Evolutionary conservation across 1,140 invertebrate species (phyloP).

Genomic region (Mya arenaria): DNA sequence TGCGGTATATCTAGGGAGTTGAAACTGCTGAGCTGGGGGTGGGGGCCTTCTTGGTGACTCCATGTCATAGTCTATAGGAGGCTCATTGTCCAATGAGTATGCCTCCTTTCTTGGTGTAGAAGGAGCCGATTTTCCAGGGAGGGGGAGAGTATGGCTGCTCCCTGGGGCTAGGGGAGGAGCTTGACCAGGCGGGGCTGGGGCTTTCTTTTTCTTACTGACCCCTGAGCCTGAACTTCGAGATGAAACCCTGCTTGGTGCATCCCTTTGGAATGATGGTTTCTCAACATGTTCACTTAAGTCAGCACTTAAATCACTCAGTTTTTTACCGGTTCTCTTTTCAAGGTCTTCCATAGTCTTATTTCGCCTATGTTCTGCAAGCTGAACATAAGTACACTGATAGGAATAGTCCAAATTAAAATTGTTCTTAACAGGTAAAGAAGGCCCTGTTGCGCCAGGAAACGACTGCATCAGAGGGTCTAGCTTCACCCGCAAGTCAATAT

Average conservation of each 20-base stretch:
- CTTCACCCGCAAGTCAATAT: constrained; percentile 62
- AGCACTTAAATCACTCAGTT: constrained; percentile 57
- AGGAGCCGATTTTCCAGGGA: constrained; percentile 18
- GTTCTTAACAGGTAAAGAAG: constrained; percentile 69
- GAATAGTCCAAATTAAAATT: constrained; percentile 68
- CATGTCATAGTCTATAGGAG: constrained; percentile 67
- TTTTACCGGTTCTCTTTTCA: constrained; percentile 63
- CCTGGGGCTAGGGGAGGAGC: constrained; percentile 12
- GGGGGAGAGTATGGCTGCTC: neutral
- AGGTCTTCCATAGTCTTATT: constrained; percentile 59
- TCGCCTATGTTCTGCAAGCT: constrained; percentile 66
- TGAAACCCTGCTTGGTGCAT: constrained; percentile 14
- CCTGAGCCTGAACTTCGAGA: constrained; percentile 59
- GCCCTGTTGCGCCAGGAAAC: constrained; percentile 54
- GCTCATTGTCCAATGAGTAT: constrained; percentile 57
- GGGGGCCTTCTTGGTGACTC: constrained; percentile 43
- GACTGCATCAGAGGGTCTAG: constrained; percentile 60
- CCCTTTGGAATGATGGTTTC: constrained; percentile 33
- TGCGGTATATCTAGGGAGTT: constrained; percentile 25
- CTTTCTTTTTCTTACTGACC: constrained; percentile 67
- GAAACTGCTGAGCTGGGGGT: constrained; percentile 18
- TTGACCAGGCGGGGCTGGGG: constrained; percentile 56
- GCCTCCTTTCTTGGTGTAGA: neutral
- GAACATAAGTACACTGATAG: constrained; percentile 68
- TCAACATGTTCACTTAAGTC: constrained; percentile 54